phyloP scores from a whole-genome alignment of 2,797 vertebrate species.

The Sitta carolinensis region DNA sequence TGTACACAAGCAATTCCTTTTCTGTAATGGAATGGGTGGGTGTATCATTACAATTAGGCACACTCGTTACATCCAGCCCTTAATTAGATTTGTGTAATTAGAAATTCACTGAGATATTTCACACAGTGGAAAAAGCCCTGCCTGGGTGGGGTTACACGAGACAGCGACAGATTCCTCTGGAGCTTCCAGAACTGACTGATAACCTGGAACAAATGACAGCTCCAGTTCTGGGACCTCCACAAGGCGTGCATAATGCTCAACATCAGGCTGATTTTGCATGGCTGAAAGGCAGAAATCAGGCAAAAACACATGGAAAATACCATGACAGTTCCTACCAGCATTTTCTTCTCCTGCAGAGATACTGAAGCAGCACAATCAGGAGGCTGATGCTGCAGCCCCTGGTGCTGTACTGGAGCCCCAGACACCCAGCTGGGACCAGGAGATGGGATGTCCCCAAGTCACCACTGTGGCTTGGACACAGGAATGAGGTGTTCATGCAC shows the following conservation, averaged over 20 bases:
- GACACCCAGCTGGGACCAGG: background rate
- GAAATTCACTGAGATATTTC: constrained; percentile 11
- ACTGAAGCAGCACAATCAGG: background rate
- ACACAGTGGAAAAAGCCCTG: background rate
- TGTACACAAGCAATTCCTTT: background rate
- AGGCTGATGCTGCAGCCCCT: background rate
- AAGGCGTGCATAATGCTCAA: background rate
- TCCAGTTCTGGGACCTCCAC: background rate
- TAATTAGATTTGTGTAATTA: constrained; percentile 51
- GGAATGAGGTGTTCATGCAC: background rate
- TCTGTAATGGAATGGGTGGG: constrained; percentile 8
- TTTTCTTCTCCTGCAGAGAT: background rate
- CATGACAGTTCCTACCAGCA: background rate
- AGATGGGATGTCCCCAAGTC: background rate
- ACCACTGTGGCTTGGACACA: background rate
- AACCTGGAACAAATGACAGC: background rate
- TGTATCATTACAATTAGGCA: constrained; percentile 10
- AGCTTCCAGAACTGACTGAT: background rate
- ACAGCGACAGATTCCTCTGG: accelerated
- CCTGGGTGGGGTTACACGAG: background rate
- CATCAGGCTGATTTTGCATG: background rate
- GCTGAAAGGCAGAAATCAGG: background rate
- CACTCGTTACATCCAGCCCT: background rate
- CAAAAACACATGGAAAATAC: background rate
- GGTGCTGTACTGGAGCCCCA: background rate